Conservation (phyloP, 2,797 vertebrate species). For the Pachyuromys duprasi region DNA sequence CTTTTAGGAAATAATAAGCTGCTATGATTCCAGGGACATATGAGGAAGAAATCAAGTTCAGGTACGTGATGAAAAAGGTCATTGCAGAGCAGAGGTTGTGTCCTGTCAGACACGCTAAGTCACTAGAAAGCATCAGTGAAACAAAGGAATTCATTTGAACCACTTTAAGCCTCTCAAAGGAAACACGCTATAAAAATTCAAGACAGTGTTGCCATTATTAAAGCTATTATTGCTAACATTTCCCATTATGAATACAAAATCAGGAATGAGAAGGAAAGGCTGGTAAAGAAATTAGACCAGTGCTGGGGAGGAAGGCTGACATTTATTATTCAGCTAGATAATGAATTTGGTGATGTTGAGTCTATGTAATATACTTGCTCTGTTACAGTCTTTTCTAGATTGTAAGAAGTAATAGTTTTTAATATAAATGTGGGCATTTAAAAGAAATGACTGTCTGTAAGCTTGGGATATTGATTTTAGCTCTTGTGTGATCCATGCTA, state of each 20-base stretch:
- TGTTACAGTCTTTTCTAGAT: constrained; percentile 46
- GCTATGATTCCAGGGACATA: not conserved
- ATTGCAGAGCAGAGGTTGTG: constrained; percentile 11
- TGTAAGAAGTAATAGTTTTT: constrained; percentile 42
- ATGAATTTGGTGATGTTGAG: constrained; percentile 63
- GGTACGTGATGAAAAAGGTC: not conserved
- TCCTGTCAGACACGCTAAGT: constrained; percentile 39
- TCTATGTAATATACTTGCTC: not conserved
- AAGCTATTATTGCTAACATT: constrained; percentile 62
- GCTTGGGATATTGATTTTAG: constrained; percentile 8
- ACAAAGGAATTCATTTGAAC: constrained; percentile 69
- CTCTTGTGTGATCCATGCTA: not conserved
- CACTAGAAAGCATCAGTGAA: constrained; percentile 59
- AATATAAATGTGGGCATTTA: constrained; percentile 33
- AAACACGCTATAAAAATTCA: constrained; percentile 70
- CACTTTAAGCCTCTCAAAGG: constrained; percentile 66
- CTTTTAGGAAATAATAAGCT: not conserved
- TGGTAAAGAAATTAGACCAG: constrained; percentile 45
- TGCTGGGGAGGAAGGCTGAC: constrained; percentile 21
- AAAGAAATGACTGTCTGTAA: constrained; percentile 34
- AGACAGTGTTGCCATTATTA: constrained; percentile 70
- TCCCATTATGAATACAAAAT: constrained; percentile 70
- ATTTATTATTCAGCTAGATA: constrained; percentile 48
- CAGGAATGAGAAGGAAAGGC: not conserved
- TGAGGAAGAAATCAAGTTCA: not conserved